Percentiles rank a stretch among this genome's conserved stretches.
phyloP scores from a whole-genome alignment of 2,888 invertebrate species.

The Tineola bisselliella region DNA sequence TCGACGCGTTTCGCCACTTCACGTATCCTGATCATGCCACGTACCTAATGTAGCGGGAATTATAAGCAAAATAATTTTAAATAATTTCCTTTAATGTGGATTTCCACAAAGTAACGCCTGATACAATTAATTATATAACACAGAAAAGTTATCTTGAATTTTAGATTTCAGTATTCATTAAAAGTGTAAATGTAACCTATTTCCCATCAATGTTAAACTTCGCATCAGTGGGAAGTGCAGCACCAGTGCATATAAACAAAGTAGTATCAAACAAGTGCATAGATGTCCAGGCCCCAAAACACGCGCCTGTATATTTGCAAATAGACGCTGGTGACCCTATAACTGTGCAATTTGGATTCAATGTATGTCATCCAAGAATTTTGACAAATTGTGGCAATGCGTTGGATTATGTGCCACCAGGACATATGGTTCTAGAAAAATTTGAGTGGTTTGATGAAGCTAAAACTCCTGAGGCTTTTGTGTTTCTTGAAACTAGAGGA shows the following conservation, averaged over 20 bases:
- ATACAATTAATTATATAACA: too few relatives aligned
- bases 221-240: slow-evolving; percentile 35
- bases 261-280: slow-evolving; percentile 23
- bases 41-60: too few relatives aligned
- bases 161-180: slow-evolving; percentile 30
- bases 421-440: slow-evolving; percentile 40
- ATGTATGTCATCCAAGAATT: slow-evolving; percentile 40
- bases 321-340: slow-evolving; percentile 42
- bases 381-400: slow-evolving; percentile 36
- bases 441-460: slow-evolving; percentile 48
- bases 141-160: slow-evolving; percentile 17
- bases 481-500: slow-evolving; percentile 33
- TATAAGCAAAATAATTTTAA: too few relatives aligned
- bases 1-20: too few relatives aligned
- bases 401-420: slow-evolving; percentile 37
- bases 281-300: slow-evolving; percentile 39
- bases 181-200: slow-evolving; percentile 25
- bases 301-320: slow-evolving; percentile 47
- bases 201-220: slow-evolving; percentile 43
- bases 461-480: slow-evolving; percentile 31
- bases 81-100: too few relatives aligned
- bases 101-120: too few relatives aligned
- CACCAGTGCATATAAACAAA: slow-evolving; percentile 29
- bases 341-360: slow-evolving; percentile 33
- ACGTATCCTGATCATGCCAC: too few relatives aligned